phyloP scores from a whole-genome alignment of 2,888 invertebrate genomes.

The Euproctis similis region DNA sequence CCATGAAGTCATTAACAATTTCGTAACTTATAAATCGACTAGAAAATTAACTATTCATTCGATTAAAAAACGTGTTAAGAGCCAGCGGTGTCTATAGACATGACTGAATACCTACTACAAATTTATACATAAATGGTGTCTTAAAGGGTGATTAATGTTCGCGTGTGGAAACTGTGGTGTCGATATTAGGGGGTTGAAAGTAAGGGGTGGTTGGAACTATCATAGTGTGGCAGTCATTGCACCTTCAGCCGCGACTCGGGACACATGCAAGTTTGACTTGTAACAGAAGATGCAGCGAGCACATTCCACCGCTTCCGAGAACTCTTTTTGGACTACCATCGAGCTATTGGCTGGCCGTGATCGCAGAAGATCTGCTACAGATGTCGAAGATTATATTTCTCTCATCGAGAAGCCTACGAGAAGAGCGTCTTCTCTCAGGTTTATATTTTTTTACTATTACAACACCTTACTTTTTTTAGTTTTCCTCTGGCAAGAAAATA shows the following conservation, averaged over 20 bases:
- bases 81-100: constrained; percentile 31
- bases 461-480: neutral
- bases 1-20: neutral
- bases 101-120: constrained; percentile 37
- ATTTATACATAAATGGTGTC: constrained; percentile 50
- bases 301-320: constrained; percentile 61
- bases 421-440: constrained; percentile 58
- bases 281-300: constrained; percentile 49
- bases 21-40: constrained; percentile 4
- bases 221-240: constrained; percentile 68
- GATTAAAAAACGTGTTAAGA: constrained; percentile 32
- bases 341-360: constrained; percentile 75
- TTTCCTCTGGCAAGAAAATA: too few relatives aligned
- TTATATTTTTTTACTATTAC: constrained; percentile 17
- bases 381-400: constrained; percentile 44
- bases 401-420: constrained; percentile 34
- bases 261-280: constrained; percentile 44
- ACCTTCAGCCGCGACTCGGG: constrained; percentile 50
- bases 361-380: constrained; percentile 61
- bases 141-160: constrained; percentile 62
- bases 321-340: constrained; percentile 79
- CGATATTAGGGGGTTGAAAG: constrained; percentile 20
- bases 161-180: constrained; percentile 62
- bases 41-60: constrained; percentile 16
- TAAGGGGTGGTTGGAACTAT: constrained; percentile 25